Base-by-base conservation (phyloP, 2,888 invertebrate species). In the Spicauda simplicius region DNA sequence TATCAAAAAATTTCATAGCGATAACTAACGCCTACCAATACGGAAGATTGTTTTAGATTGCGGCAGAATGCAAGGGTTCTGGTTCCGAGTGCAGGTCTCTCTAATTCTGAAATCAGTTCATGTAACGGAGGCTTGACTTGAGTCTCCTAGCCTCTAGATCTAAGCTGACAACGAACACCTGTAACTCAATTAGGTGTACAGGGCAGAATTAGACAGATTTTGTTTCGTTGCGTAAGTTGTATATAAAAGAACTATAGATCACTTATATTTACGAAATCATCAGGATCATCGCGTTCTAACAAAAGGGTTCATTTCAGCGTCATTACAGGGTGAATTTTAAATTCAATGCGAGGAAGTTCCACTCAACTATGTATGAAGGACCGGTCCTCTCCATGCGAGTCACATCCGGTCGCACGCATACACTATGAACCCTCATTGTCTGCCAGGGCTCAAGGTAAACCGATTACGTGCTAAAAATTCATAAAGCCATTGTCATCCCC, bases 321-420 rank as follows among this genome's bases (percentile, higher is more conserved):
- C 84, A 84, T 89, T 86, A 86, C 75, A 80, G 87, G 87, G 86
- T 90, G 88, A 90, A 90, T 91, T 90, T 90, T 87, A 89, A 90
- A 90, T 89, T 83, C 67, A 68, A 73, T 74, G 82, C 77, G 81
- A 82, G 84, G 86, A 83, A 78, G 82, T 83, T 74, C 78, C 83
- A 85, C 87, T 90, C 84, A 89, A 88, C 84, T 89, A 91, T 90
- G 90, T 89, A 91, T 90, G 87, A 91, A 87, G 87, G 85, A 84
- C 82, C 80, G 72, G 82, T 79, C 72, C 83, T 76, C 77, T 82
- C 75, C 73, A 75, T 76, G 78, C 80, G 82, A 81, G 76, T 81
- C 84, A 80, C 79, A 86, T 88, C 86, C 86, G 85, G 84, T 80
- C 80, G 82, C 80, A 84, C 85, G 84, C 87, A 86, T 88, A 84